Evolutionary conservation across 2,113 vertebrate genomes (phyloP), one percentile per base, ranked within the genome.

Genomic region (Periophthalmus modestus): DNA sequence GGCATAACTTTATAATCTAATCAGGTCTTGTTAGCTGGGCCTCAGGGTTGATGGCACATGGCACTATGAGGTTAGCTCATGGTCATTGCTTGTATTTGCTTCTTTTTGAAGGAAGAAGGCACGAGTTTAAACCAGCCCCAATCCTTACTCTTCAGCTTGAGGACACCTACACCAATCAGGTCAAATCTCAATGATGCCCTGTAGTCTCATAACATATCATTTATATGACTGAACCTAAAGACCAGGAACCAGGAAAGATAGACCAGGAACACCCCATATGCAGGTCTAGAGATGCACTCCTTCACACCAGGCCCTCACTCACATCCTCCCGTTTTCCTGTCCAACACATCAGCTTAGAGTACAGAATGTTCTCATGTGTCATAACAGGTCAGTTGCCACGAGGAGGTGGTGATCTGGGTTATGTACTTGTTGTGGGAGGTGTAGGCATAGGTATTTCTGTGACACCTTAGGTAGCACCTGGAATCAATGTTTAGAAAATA

Each of bases 61-160:
- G 52, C 80, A 61, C 71, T 15, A 12, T 80, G 75, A 77, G 79
- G 76, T 75, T 85, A 85, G 33, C 79, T 69, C 59, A 50, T 72
- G 65, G 75, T 71, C 66, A 82, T 67, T 33, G 76, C 79, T 86
- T 74, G 84, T 72, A 34, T 86, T 73, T 55, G 77, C 76, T 82
- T 84, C 84, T 87, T 87, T 91, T 79, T 63, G 69, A 77, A 67
- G 82, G 83, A 82, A 77, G 77, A 71, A 23, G 9, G 39, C 39
- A 74, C 63, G 5, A 5, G 11, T 24, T 13, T 28, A 15, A 15
- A 24, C 23, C 23, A 5, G n/a, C 12, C 14, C 5, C 23, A 23
- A 28, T 59, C 57, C 74, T 78, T 67, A 72, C 73, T 61, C 74
- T 55, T 7, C 36, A 54, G 68, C 85, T 76, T 73, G 59, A 46